A percentile compares a stretch with the other conserved stretches of the same genome.
These are phyloP conservation scores for Thereuonema tuberculata DNA, from an alignment of 1,140 invertebrate genomes.

Conservation along the genomic window DNA sequence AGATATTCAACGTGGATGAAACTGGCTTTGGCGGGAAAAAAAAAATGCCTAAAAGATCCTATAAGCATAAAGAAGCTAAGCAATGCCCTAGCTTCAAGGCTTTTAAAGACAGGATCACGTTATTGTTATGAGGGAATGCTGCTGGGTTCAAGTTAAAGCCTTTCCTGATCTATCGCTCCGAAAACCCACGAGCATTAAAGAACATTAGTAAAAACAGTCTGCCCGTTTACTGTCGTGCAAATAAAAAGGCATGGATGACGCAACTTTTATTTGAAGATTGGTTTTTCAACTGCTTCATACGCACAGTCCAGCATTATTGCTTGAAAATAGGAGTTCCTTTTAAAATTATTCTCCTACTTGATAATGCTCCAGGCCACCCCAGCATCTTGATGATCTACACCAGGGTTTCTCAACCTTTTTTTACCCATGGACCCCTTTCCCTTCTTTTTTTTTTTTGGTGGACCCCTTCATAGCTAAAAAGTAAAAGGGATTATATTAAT, in stretches of 20 bases:
- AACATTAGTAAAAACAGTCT: neutral
- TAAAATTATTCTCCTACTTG: too few relatives aligned
- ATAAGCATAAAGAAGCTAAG: neutral
- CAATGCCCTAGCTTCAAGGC: neutral
- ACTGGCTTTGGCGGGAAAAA: neutral
- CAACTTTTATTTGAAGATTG: slow-evolving; percentile 15
- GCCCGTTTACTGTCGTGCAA: slow-evolving; percentile 7
- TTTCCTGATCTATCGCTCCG: neutral
- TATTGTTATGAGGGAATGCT: neutral
- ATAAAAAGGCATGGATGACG: slow-evolving; percentile 13
- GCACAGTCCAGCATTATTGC: slow-evolving; percentile 6
- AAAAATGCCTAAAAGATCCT: slow-evolving; percentile 7
- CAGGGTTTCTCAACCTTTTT: too few relatives aligned
- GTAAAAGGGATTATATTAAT: too few relatives aligned
- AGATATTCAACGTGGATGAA: slow-evolving; percentile 17
- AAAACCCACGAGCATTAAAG: slow-evolving; percentile 11
- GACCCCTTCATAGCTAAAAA: too few relatives aligned
- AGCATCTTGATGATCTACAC: too few relatives aligned
- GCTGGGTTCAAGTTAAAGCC: slow-evolving; percentile 11
- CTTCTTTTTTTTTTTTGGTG: too few relatives aligned
- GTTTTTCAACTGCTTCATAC: slow-evolving; percentile 13
- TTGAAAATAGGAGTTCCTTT: too few relatives aligned
- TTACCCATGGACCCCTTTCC: too few relatives aligned
- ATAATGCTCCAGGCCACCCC: too few relatives aligned
- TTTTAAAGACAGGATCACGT: slow-evolving; percentile 1